Conservation (phyloP, 2,888 invertebrate genomes). For the Trichopoda pennipes region DNA sequence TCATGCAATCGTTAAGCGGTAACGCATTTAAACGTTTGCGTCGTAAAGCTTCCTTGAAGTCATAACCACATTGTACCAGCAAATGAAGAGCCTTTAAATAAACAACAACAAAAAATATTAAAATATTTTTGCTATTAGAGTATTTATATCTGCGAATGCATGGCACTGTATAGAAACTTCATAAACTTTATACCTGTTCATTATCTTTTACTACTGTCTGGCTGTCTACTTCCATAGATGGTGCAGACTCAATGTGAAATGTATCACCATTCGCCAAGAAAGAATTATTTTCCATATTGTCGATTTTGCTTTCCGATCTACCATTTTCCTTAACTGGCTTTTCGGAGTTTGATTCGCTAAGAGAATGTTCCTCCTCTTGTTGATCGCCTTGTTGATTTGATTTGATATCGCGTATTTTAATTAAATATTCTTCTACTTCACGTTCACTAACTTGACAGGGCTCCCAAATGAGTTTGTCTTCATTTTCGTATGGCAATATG, state of each 20-base stretch:
- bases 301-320: slow-evolving; percentile 32
- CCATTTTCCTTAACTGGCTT: slow-evolving; percentile 33
- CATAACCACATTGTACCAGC: slow-evolving; percentile 95
- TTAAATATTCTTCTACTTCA: slow-evolving; percentile 90
- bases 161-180: neutral
- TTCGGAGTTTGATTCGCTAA: slow-evolving; percentile 6
- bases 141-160: too few relatives aligned
- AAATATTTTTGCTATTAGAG: too few relatives aligned
- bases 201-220: slow-evolving; percentile 84
- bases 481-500: slow-evolving; percentile 96
- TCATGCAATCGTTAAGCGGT: slow-evolving; percentile 86
- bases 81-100: slow-evolving; percentile 88
- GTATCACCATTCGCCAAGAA: slow-evolving; percentile 50
- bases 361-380: slow-evolving; percentile 24
- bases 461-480: slow-evolving; percentile 97
- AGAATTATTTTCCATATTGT: slow-evolving; percentile 57
- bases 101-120: neutral
- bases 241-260: neutral
- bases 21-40: slow-evolving; percentile 88
- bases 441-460: slow-evolving; percentile 88
- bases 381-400: slow-evolving; percentile 62
- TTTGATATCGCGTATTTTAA: slow-evolving; percentile 77
- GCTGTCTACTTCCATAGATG: slow-evolving; percentile 25
- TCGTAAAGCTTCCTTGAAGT: slow-evolving; percentile 94
- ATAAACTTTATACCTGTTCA: slow-evolving; percentile 84